Percentiles rank a stretch among this genome's conserved stretches.
Conservation (phyloP, 2,797 vertebrate genomes). For the Anas acuta region DNA sequence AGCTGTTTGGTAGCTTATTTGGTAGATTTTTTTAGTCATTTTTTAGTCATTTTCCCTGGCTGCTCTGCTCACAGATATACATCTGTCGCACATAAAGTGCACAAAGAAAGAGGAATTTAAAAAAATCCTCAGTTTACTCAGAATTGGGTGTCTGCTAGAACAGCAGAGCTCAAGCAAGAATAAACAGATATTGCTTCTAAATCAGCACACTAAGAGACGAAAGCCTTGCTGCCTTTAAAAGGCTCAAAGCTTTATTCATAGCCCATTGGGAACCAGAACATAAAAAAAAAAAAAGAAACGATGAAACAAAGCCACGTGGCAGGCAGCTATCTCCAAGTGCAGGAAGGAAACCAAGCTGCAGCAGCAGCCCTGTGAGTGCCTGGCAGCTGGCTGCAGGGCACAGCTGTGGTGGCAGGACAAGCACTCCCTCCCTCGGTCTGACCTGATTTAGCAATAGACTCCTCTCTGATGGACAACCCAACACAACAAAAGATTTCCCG, state of each 20-base stretch:
- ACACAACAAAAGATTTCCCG: not conserved
- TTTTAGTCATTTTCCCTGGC: not conserved
- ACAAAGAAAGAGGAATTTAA: not conserved
- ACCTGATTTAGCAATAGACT: too few species aligned
- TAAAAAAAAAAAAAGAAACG: not conserved
- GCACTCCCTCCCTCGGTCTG: not conserved
- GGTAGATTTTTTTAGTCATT: not conserved
- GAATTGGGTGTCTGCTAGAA: not conserved
- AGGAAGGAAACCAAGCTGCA: not conserved
- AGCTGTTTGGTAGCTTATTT: not conserved
- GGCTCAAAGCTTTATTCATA: not conserved
- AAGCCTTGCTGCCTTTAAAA: not conserved
- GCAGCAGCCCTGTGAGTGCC: not conserved
- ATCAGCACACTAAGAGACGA: fast-evolving
- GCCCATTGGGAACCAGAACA: not conserved
- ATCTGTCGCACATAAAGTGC: not conserved
- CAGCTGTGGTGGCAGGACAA: fast-evolving
- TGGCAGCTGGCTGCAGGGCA: not conserved
- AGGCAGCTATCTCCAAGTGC: not conserved
- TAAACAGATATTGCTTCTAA: not conserved
- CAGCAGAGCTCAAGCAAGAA: not conserved
- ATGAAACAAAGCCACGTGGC: not conserved
- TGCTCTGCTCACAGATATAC: not conserved
- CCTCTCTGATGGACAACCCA: not conserved
- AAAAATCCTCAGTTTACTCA: not conserved